phyloP scores from a whole-genome alignment of 2,797 vertebrate species.

The Neosalanx taihuensis region DNA sequence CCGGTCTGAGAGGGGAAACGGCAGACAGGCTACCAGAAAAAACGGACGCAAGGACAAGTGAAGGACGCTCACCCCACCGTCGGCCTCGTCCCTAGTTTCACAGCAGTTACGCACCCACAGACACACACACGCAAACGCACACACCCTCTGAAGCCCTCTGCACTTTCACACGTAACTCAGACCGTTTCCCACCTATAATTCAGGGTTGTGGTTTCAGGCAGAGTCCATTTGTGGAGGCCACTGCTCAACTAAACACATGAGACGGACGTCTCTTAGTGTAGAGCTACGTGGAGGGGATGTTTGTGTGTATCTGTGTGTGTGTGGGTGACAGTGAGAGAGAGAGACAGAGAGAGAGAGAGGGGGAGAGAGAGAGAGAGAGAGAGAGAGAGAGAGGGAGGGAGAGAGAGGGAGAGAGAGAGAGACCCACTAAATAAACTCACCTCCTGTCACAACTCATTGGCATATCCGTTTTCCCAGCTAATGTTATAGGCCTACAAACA shows the following conservation, averaged over 20 bases:
- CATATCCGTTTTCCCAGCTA: conserved; percentile 31
- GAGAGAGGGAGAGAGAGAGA: no score
- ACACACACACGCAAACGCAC: neutral
- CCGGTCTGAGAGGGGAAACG: no score
- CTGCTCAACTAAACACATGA: conserved; percentile 66
- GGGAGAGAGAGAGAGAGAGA: neutral
- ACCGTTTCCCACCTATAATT: conserved; percentile 55
- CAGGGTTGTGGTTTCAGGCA: conserved; percentile 58
- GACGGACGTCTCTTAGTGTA: conserved; percentile 45
- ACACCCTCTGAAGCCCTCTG: neutral
- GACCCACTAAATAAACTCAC: conserved; percentile 46
- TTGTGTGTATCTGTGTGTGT: conserved; percentile 23
- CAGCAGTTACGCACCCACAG: conserved; percentile 1
- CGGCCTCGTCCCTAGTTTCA: neutral
- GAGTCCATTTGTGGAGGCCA: conserved; percentile 57
- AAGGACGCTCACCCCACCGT: neutral
- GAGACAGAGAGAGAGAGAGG: conserved; percentile 7
- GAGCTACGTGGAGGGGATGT: conserved; percentile 48
- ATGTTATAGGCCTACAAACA: conserved; percentile 21
- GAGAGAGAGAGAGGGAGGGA: no score
- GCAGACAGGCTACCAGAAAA: no score
- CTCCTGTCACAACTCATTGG: conserved; percentile 45
- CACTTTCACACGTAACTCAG: conserved; percentile 19
- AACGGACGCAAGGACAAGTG: neutral
- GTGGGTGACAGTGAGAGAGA: conserved; percentile 11